Evolutionary conservation across 2,888 invertebrate genomes (phyloP), one percentile per base, ranked within the genome.

Genomic region (Julus scanicus): DNA sequence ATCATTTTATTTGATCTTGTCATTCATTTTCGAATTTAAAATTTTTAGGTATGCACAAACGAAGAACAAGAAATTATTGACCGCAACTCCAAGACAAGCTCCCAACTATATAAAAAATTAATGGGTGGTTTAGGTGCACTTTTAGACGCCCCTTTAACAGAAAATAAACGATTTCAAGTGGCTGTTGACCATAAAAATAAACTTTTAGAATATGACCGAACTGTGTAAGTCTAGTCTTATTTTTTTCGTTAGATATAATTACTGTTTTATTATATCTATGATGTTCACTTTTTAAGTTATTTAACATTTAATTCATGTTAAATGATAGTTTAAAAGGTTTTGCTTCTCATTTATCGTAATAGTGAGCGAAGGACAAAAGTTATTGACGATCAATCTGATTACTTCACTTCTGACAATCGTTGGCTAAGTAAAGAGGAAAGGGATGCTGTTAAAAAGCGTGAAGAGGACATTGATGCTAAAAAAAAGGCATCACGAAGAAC

Each of bases 311-410:
- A 4, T 53, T 2, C 11, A 53, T 8, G 53, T 11, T 80, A 0
- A 20, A 8, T 20, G 20, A 3, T 29, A 80, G 29, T 80, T 6
- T 37, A 11, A 13, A 13, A 80, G 57, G 8, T 40, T 20, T 0
- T 5, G 17, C n/a, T 71, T 83, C 20, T 20, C 8, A 48, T 15
- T 44, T 85, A 11, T 15, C 57, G 86, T 49, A 92, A 40, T 91
- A 96, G 96, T 91, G 95, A 95, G 90, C 94, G 94, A 71, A 94
- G 96, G 88, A 94, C 94, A 0, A 94, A 94, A 91, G 96, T 98
- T 8, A 97, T 96, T 84, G 99, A 99, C 92, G 99, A 99, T 91
- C 97, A 99, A 92, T 95, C 96, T 90, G 99, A 99, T 92, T 99
- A 99, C 92, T 99, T 97, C 91, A 90, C 91, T 92, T 95, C 95